These are phyloP conservation scores for Oreochromis niloticus DNA, from an alignment of 2,113 vertebrate species.

Conservation along the genomic window DNA sequence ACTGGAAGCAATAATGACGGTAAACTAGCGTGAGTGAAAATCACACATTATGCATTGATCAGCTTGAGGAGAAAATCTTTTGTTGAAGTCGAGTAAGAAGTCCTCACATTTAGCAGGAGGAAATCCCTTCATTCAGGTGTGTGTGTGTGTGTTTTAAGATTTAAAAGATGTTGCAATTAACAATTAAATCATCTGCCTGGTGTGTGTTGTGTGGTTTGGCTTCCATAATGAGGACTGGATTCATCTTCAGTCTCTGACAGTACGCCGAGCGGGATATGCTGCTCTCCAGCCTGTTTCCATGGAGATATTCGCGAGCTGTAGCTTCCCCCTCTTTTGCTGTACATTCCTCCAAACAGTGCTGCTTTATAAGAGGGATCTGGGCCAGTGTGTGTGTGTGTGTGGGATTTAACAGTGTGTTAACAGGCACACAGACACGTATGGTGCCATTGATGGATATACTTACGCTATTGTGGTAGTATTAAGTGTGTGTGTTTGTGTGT, in stretches of 20 bases:
- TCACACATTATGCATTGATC: not conserved
- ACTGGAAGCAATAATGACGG: not conserved
- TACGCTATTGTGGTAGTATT: constrained; percentile 18
- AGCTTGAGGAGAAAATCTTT: not conserved
- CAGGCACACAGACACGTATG: constrained; percentile 1
- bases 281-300: constrained; percentile 73
- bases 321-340: constrained; percentile 47
- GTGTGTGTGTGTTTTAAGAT: not conserved
- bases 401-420: constrained; percentile 18
- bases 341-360: constrained; percentile 53
- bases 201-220: constrained; percentile 50
- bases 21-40: not conserved
- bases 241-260: constrained; percentile 63
- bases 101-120: not conserved
- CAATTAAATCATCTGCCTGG: constrained; percentile 43
- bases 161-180: constrained; percentile 40
- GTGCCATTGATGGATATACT: constrained; percentile 16
- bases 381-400: constrained; percentile 33
- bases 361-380: constrained; percentile 57
- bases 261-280: constrained; percentile 57
- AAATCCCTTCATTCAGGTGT: constrained; percentile 51
- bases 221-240: constrained; percentile 63
- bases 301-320: constrained; percentile 69
- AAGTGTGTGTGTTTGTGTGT: not conserved
- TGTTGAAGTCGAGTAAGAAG: not conserved